Conservation (phyloP, 2,888 invertebrate species). For the Parelbella ahira region DNA sequence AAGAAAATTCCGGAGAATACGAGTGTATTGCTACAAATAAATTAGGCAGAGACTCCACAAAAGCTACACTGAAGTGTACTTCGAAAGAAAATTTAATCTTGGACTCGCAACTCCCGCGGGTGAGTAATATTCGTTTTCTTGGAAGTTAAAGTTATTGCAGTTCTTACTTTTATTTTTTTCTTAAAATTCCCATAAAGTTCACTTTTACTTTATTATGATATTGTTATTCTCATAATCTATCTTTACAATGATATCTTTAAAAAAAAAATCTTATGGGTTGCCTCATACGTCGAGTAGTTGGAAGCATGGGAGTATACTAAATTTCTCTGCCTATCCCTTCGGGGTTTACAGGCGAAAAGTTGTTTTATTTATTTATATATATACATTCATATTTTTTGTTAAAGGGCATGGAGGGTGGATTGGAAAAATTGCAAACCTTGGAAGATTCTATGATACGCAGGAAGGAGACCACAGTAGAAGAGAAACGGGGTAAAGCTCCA, state of each 20-base stretch:
- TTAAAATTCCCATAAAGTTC: too few relatives aligned
- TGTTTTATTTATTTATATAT: background rate
- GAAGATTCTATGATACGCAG: slow-evolving; percentile 93
- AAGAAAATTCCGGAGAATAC: slow-evolving; percentile 96
- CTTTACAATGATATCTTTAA: too few relatives aligned
- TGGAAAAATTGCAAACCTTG: slow-evolving; percentile 94
- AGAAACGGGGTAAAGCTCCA: slow-evolving; percentile 91
- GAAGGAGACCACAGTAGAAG: slow-evolving; percentile 85
- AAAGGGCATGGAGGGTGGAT: slow-evolving; percentile 95
- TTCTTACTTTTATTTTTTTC: too few relatives aligned
- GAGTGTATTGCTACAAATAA: slow-evolving; percentile 96
- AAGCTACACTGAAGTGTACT: slow-evolving; percentile 90
- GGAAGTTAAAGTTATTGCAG: too few relatives aligned
- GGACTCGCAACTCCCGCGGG: slow-evolving; percentile 95
- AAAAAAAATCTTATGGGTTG: too few relatives aligned
- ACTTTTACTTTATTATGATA: too few relatives aligned
- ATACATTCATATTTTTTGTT: slow-evolving; percentile 23
- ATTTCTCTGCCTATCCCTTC: too few relatives aligned
- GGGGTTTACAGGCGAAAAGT: too few relatives aligned
- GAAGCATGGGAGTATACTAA: too few relatives aligned
- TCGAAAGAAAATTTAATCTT: slow-evolving; percentile 94
- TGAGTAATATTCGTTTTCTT: slow-evolving; percentile 73
- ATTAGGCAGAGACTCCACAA: slow-evolving; percentile 92
- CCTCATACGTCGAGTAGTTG: too few relatives aligned
- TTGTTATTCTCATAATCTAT: too few relatives aligned